These are phyloP conservation scores for Hydrolagus colliei DNA, from an alignment of 2,797 vertebrate species.

Conservation along the genomic window DNA sequence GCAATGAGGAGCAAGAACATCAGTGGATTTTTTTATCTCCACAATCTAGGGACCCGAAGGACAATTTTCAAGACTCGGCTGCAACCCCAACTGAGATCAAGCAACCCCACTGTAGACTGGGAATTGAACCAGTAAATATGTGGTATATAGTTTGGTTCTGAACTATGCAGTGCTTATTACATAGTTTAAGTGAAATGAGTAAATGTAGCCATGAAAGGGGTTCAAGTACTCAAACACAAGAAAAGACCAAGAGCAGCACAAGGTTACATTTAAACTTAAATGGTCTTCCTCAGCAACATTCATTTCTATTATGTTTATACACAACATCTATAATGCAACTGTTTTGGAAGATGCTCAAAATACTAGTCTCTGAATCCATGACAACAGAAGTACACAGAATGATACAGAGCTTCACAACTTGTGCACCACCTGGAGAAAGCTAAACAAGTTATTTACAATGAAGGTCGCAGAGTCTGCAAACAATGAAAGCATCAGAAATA, in stretches of 20 bases:
- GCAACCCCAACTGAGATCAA: not conserved
- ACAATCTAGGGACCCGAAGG: not conserved
- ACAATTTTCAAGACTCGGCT: not conserved
- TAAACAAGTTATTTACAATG: not conserved
- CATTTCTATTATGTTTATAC: not conserved
- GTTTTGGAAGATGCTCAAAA: too few species aligned
- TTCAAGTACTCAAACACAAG: not conserved
- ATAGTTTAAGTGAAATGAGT: not conserved
- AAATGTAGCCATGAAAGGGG: not conserved
- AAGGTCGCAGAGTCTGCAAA: not conserved
- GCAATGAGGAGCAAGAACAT: not conserved
- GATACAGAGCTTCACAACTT: not conserved
- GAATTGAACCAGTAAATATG: too few species aligned
- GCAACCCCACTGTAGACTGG: too few species aligned
- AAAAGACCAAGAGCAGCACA: not conserved
- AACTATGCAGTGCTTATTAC: too few species aligned
- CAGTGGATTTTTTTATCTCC: not conserved
- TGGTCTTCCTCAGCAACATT: not conserved
- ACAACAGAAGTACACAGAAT: not conserved
- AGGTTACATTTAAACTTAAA: not conserved
- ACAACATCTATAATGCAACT: not conserved
- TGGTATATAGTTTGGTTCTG: not conserved
- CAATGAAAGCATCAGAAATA: slow-evolving; percentile 6
- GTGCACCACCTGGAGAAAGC: not conserved
- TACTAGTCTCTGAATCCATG: too few species aligned